phyloP scores from a whole-genome alignment of 1,140 invertebrate genomes.

The Cydia splendana region DNA sequence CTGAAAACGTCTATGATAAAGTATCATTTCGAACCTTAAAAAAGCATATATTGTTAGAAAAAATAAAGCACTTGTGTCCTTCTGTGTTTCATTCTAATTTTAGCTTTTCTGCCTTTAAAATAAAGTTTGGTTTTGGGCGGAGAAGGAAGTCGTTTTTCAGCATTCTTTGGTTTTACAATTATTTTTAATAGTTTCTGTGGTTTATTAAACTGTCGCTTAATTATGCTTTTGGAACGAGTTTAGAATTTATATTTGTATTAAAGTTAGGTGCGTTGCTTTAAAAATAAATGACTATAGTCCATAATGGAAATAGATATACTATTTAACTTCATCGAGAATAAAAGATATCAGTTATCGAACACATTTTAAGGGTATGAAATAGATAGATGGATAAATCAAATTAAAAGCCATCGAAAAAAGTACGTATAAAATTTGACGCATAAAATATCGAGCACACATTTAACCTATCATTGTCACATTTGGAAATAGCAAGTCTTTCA shows the following conservation, averaged over 20 bases:
- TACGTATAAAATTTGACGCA: too few species aligned
- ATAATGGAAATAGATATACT: too few species aligned
- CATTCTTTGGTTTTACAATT: conserved; percentile 42
- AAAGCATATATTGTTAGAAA: background rate
- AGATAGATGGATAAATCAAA: background rate
- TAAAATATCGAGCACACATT: background rate
- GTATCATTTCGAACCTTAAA: background rate
- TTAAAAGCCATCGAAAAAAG: background rate
- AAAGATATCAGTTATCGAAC: too few species aligned
- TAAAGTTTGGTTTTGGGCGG: conserved; percentile 4
- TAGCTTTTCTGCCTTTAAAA: background rate
- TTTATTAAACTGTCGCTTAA: conserved; percentile 10
- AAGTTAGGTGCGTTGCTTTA: too few species aligned
- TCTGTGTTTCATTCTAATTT: background rate
- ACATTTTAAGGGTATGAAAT: too few species aligned
- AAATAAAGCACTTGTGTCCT: background rate
- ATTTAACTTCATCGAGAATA: too few species aligned
- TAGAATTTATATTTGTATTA: background rate
- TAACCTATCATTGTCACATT: background rate
- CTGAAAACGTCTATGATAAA: conserved; percentile 55
- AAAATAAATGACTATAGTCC: too few species aligned
- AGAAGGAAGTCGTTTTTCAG: conserved; percentile 68
- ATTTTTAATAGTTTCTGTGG: background rate
- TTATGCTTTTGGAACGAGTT: background rate
- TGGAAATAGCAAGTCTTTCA: background rate